A percentile compares a stretch with the other conserved stretches of the same genome.
Conservation (phyloP, 2,797 vertebrate genomes). For the Sebastolobus alascanus region DNA sequence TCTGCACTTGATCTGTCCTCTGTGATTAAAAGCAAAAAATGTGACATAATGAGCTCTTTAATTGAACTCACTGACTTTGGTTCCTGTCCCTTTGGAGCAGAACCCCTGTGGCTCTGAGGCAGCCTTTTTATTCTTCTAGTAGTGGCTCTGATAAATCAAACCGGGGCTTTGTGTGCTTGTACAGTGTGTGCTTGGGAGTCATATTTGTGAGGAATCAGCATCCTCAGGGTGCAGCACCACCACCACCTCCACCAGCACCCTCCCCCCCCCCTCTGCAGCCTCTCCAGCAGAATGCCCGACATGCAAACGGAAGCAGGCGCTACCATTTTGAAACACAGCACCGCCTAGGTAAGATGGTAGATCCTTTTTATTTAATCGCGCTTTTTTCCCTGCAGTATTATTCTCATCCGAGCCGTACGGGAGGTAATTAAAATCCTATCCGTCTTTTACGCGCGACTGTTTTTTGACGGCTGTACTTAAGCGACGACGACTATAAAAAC, state of each 20-base stretch:
- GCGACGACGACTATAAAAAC: not conserved
- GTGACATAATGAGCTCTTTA: not conserved
- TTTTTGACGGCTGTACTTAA: not conserved
- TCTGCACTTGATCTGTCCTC: not conserved
- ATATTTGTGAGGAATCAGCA: constrained; percentile 55
- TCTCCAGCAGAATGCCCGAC: constrained; percentile 77
- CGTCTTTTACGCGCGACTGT: not conserved
- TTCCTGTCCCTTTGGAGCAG: not conserved
- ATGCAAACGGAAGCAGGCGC: constrained; percentile 87
- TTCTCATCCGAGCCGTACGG: not conserved
- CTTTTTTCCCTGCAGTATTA: constrained; percentile 6
- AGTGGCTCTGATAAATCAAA: not conserved
- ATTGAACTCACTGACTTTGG: not conserved
- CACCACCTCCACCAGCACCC: not conserved
- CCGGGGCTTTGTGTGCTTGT: not conserved
- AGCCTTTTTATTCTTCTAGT: not conserved
- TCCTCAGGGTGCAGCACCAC: constrained; percentile 46
- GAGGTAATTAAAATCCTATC: not conserved
- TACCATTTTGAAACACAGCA: constrained; percentile 90
- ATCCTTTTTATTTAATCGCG: constrained; percentile 52
- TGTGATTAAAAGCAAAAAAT: not conserved
- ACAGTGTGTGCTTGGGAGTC: not conserved
- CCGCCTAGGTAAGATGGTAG: constrained; percentile 89
- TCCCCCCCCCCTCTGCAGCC: constrained; percentile 53
- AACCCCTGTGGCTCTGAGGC: no score